Evolutionary conservation across 2,113 vertebrate genomes (phyloP).

Genomic region (Ifrita kowaldi): DNA sequence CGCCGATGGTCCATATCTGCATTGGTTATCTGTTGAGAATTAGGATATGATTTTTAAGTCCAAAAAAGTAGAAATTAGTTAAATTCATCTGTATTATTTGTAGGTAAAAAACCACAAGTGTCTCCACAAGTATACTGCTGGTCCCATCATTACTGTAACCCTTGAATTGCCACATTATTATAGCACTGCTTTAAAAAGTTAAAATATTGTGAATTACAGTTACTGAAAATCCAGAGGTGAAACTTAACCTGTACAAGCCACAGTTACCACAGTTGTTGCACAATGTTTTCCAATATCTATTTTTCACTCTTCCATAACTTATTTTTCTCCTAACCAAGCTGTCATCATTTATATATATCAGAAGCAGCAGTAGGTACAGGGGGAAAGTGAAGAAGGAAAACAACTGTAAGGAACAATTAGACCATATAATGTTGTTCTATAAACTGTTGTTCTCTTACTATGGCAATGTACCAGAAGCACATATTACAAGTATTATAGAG

Average conservation of each 20-base stretch:
- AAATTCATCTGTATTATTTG: background rate
- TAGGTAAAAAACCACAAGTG: background rate
- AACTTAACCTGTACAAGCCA: background rate
- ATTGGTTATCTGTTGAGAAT: conserved; percentile 84
- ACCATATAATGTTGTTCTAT: background rate
- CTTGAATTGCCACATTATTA: background rate
- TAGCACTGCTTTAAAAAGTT: background rate
- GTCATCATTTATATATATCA: background rate
- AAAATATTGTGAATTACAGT: background rate
- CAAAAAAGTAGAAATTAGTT: background rate
- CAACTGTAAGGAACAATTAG: background rate
- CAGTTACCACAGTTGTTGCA: background rate
- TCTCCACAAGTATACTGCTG: background rate
- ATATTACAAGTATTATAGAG: background rate
- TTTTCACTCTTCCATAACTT: background rate
- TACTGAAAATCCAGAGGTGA: background rate
- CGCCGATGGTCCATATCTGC: conserved; percentile 91
- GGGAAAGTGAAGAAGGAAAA: background rate
- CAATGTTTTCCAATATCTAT: background rate
- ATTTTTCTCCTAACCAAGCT: background rate
- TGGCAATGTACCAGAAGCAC: background rate
- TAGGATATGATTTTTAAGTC: background rate
- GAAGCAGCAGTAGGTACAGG: background rate
- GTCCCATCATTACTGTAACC: background rate
- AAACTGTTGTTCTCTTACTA: background rate